These are phyloP conservation scores for Drosophila emarginata DNA, from an alignment of 2,888 invertebrate genomes.

Conservation along the genomic window DNA sequence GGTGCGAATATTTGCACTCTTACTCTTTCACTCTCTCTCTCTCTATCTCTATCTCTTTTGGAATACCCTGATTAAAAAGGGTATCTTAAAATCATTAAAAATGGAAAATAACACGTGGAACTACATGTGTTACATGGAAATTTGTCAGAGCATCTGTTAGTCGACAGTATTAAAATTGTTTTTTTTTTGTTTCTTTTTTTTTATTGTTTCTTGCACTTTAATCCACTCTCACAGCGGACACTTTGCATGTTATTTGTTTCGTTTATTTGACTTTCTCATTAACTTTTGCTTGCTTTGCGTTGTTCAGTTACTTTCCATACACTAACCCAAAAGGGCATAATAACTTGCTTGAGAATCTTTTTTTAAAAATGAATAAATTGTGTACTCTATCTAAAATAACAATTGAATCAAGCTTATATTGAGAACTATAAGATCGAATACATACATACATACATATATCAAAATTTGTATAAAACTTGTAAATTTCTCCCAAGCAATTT, in stretches of 20 bases:
- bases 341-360: too few relatives aligned
- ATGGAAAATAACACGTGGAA: background rate
- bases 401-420: too few relatives aligned
- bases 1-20: background rate
- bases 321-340: slow-evolving; percentile 4
- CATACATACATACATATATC: too few relatives aligned
- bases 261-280: slow-evolving; percentile 77
- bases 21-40: background rate
- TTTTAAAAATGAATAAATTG: too few relatives aligned
- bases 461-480: too few relatives aligned
- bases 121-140: too few relatives aligned
- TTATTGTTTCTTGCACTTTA: slow-evolving; percentile 1
- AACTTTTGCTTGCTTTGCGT: slow-evolving; percentile 70
- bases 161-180: background rate
- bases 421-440: too few relatives aligned
- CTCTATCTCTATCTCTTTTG: slow-evolving; percentile 1
- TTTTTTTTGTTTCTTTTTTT: background rate
- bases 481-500: too few relatives aligned
- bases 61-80: background rate
- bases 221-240: slow-evolving; percentile 36
- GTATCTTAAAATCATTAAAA: background rate
- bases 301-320: slow-evolving; percentile 27
- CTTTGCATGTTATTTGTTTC: slow-evolving; percentile 74
- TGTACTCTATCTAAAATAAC: too few relatives aligned
- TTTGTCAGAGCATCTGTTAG: background rate